Evolutionary conservation across 1,140 invertebrate genomes (phyloP), one percentile per base, ranked within the genome.

Genomic region (Scaptodrosophila lebanonensis): DNA sequence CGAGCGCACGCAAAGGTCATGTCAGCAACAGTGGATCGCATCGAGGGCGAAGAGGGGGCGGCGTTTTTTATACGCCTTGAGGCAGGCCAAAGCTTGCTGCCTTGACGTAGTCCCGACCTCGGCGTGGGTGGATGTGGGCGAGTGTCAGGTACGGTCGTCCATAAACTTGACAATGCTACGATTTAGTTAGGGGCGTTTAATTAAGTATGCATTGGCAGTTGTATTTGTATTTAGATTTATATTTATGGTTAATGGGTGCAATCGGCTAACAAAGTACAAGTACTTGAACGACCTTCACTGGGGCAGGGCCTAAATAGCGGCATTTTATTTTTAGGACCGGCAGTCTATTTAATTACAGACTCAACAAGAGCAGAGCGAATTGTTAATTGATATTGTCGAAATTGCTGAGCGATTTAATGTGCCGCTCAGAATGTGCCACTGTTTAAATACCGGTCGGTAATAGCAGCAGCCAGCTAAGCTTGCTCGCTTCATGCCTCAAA

Each of bases 1-100:
- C 40, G 20, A 42, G 39, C 48, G 50, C 73, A 77, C 73, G 73
- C 73, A 77, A 77, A 77, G 73, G 73, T 77, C 73, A 72, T n/a
- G n/a, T n/a, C 13, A 30, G 27, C 22, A 32, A 29, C 57, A 57
- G 39, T 52, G 36, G 22, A 13, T 27, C 22, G 7, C 36, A 13
- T 18, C 27, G 7, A 25, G 11, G 18, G 38, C 22, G 17, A 42
- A 36, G 39, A 48, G 36, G 39, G 51, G 32, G 35, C 7, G 27
- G 32, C 43, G 36, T 49, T 49, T 56, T 69, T 64, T 67, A 45
- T 49, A 57, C 66, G 22, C 3, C 22, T 25, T 25, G 22, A n/a
- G n/a, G n/a, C n/a, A n/a, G n/a, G n/a, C 22, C 8, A 4, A 25
- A 25, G 8, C 22, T 25, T 25, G 8, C 3, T 4, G 22, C 8